Conservation (phyloP, 2,888 invertebrate species). For the Anoncus sp. region DNA sequence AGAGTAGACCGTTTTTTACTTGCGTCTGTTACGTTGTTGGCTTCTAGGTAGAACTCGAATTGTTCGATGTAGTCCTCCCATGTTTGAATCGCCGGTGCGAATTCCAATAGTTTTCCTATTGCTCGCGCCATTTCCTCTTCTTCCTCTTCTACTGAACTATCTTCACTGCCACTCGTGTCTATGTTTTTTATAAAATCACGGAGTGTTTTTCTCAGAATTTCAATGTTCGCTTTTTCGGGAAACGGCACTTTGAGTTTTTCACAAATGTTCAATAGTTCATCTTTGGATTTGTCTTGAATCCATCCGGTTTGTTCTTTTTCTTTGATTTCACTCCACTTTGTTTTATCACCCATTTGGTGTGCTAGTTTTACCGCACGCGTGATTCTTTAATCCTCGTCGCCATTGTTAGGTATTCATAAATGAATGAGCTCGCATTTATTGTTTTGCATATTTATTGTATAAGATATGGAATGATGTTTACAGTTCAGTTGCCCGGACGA, state of each 20-base stretch:
- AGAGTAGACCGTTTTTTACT: slow-evolving; percentile 34
- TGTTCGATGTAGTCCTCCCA: slow-evolving; percentile 46
- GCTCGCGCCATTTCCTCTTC: slow-evolving; percentile 24
- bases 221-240: slow-evolving; percentile 1
- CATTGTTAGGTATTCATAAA: slow-evolving; percentile 1
- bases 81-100: slow-evolving; percentile 30
- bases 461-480: too few species aligned
- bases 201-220: slow-evolving; percentile 2
- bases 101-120: slow-evolving; percentile 33
- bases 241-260: slow-evolving; percentile 5
- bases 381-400: slow-evolving; percentile 29
- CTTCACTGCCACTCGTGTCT: not conserved
- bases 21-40: slow-evolving; percentile 25
- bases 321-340: slow-evolving; percentile 2
- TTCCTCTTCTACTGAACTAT: not conserved
- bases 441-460: too few species aligned
- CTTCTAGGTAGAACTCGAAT: slow-evolving; percentile 39
- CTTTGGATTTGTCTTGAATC: slow-evolving; percentile 6
- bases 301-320: slow-evolving; percentile 9
- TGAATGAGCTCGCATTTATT: too few species aligned
- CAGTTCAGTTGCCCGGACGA: too few species aligned
- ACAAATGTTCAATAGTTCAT: slow-evolving; percentile 32
- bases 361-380: slow-evolving; percentile 6
- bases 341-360: slow-evolving; percentile 3
- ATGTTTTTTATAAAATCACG: slow-evolving; percentile 7